Evolutionary conservation across 2,888 invertebrate genomes (phyloP).

Genomic region (Diadegma fenestrale): DNA sequence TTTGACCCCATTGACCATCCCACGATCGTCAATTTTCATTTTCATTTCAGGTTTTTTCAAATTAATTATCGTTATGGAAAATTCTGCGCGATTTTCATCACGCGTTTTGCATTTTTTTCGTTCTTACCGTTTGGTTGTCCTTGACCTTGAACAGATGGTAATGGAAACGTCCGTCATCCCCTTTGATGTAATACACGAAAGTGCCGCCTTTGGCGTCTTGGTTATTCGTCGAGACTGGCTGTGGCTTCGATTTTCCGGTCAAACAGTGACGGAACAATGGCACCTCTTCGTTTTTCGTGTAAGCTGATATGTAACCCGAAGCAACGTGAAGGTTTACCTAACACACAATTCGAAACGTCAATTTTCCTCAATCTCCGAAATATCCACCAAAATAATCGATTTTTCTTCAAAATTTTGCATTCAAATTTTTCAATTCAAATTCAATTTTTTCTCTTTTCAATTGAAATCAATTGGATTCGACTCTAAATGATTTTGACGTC

Average conservation of each 20-base stretch:
- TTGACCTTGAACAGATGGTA: conserved; percentile 91
- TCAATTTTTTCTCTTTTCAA: too few species aligned
- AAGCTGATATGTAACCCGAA: conserved; percentile 86
- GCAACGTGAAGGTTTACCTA: conserved; percentile 91
- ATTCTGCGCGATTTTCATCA: not conserved
- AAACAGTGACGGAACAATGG: conserved; percentile 81
- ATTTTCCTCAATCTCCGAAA: not conserved
- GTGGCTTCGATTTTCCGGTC: conserved; percentile 77
- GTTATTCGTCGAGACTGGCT: conserved; percentile 86
- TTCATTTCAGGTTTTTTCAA: not conserved
- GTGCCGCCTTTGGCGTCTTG: conserved; percentile 86
- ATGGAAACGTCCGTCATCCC: conserved; percentile 90
- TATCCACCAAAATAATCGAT: not conserved
- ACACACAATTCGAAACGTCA: conserved; percentile 76
- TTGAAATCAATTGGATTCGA: not conserved
- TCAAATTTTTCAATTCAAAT: too few species aligned
- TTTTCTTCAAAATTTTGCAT: too few species aligned
- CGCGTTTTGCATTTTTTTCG: not conserved
- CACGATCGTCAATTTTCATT: conserved; percentile 4
- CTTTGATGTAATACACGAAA: conserved; percentile 91
- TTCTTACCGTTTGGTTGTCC: conserved; percentile 89
- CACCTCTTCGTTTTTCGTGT: conserved; percentile 77
- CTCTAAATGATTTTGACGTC: not conserved
- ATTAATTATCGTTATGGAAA: not conserved
- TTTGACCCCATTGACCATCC: conserved; percentile 8